Conservation (phyloP, 2,888 invertebrate genomes). For the Pyrrhosoma nymphula region DNA sequence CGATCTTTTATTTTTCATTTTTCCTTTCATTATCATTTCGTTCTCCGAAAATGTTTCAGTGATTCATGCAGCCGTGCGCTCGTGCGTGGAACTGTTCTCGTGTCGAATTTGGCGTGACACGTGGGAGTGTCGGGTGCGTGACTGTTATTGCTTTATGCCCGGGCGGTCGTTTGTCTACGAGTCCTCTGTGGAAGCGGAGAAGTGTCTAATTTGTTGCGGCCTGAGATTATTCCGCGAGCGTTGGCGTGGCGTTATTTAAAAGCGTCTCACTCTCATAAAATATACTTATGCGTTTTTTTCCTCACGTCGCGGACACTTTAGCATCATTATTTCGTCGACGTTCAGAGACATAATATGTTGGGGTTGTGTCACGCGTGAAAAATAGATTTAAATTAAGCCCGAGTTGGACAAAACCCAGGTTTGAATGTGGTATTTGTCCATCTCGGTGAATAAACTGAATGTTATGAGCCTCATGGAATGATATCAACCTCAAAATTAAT, state of each 20-base stretch:
- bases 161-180: background rate
- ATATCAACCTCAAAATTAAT: too few species aligned
- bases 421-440: too few species aligned
- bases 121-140: background rate
- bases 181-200: background rate
- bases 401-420: background rate
- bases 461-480: too few species aligned
- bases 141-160: background rate
- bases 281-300: background rate
- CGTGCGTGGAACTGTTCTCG: background rate
- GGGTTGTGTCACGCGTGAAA: background rate
- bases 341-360: background rate
- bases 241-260: background rate
- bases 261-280: background rate
- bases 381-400: background rate
- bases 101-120: background rate
- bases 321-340: background rate
- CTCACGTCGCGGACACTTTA: background rate
- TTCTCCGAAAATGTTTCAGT: too few species aligned
- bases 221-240: background rate
- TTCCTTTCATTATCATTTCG: too few species aligned
- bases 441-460: too few species aligned
- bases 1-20: too few species aligned
- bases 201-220: background rate
- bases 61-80: background rate